These are phyloP conservation scores for Amiota mariae DNA, from an alignment of 2,888 invertebrate genomes.

Conservation along the genomic window DNA sequence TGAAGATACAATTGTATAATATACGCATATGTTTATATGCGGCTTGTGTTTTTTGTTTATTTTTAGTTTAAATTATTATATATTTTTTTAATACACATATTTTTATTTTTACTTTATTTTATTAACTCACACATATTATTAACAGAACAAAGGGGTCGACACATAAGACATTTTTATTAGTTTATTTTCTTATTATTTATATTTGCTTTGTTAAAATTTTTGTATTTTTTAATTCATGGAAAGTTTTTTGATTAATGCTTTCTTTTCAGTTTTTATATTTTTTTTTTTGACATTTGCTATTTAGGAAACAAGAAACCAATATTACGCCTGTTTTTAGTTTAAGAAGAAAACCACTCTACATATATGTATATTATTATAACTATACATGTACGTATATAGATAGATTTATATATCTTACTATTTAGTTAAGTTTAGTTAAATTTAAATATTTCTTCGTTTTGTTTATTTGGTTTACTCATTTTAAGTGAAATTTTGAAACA, in stretches of 20 bases:
- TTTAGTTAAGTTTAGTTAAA: neutral
- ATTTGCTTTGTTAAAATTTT: neutral
- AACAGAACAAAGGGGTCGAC: too few relatives aligned
- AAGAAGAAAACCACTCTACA: constrained; percentile 10
- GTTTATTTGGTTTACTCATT: neutral
- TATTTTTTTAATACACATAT: too few relatives aligned
- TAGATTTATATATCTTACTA: too few relatives aligned
- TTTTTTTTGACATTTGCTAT: constrained; percentile 9
- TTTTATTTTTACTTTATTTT: neutral
- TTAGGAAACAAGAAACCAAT: constrained; percentile 27
- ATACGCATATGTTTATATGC: neutral
- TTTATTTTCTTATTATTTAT: neutral
- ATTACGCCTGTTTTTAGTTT: constrained; percentile 21
- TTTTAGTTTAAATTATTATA: neutral
- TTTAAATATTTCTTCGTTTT: constrained; percentile 3
- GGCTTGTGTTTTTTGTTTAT: neutral
- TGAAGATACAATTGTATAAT: neutral
- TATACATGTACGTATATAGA: too few relatives aligned
- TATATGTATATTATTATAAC: too few relatives aligned
- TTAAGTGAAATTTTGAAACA: constrained; percentile 20
- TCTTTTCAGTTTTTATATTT: neutral
- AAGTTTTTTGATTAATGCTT: neutral
- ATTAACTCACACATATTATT: too few relatives aligned
- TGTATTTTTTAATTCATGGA: neutral
- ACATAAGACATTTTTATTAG: neutral